Conservation (phyloP, 1,140 invertebrate genomes). For the Coenobita brevimanus region DNA sequence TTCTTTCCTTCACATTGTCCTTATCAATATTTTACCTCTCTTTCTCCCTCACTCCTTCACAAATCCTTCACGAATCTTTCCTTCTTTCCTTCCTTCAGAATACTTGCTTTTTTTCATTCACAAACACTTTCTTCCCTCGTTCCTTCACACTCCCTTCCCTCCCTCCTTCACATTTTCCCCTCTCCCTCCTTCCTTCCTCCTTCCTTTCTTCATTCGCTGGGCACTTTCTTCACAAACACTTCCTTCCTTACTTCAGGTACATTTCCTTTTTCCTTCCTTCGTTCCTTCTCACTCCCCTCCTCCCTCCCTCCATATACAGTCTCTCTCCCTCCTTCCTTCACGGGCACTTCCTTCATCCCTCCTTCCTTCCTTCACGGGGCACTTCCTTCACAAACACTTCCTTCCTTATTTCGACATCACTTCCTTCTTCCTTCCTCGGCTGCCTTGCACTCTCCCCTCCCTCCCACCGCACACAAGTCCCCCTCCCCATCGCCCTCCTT, state of each 20-base stretch:
- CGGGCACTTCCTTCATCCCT: not conserved
- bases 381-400: not conserved
- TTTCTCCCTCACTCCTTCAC: too few species aligned
- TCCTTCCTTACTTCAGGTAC: not conserved
- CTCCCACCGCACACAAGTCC: not conserved
- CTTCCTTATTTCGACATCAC: not conserved
- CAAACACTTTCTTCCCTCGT: too few species aligned
- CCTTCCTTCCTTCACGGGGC: not conserved
- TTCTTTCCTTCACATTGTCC: too few species aligned
- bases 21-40: too few species aligned
- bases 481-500: not conserved
- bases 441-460: not conserved
- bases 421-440: conserved; percentile 15
- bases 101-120: not conserved
- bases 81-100: too few species aligned
- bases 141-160: too few species aligned
- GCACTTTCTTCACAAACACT: not conserved
- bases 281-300: too few species aligned
- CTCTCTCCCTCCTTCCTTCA: not conserved
- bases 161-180: too few species aligned
- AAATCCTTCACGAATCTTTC: too few species aligned
- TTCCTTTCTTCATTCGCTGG: too few species aligned
- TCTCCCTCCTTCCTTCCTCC: too few species aligned
- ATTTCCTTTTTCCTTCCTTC: not conserved
- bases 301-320: too few species aligned